These are phyloP conservation scores for Mormyrus lacerda DNA, from an alignment of 2,113 vertebrate genomes.

Conservation along the genomic window DNA sequence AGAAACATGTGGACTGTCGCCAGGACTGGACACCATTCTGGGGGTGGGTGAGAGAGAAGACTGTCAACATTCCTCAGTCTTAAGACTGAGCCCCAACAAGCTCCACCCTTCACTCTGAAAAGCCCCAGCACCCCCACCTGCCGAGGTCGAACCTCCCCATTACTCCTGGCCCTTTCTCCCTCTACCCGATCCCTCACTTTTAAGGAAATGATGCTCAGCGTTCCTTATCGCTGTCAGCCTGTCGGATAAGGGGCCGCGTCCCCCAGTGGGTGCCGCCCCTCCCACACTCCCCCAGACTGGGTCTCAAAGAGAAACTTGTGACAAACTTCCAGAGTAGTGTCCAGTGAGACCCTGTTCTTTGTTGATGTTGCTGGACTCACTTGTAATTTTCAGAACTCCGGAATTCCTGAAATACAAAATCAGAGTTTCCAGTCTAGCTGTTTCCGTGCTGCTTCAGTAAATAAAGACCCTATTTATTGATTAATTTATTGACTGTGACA, in stretches of 20 bases:
- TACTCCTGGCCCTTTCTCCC: background rate
- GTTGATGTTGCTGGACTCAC: background rate
- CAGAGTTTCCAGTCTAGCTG: slow-evolving; percentile 33
- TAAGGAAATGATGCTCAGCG: slow-evolving; percentile 27
- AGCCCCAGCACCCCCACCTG: slow-evolving; percentile 31
- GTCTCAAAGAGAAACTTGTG: background rate
- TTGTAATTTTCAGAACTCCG: background rate
- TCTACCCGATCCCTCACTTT: slow-evolving; percentile 27
- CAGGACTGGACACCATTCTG: slow-evolving; percentile 51
- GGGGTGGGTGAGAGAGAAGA: slow-evolving; percentile 32
- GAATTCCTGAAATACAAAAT: slow-evolving; percentile 27
- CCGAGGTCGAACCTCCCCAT: background rate
- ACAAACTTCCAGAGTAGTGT: background rate
- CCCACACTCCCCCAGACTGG: slow-evolving; percentile 15
- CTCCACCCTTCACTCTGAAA: slow-evolving; percentile 10
- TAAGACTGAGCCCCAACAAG: slow-evolving; percentile 36
- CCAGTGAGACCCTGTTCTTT: background rate
- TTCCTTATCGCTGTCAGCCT: slow-evolving; percentile 19
- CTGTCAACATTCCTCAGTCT: slow-evolving; percentile 44
- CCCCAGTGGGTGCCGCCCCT: background rate
- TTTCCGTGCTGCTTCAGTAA: slow-evolving; percentile 58
- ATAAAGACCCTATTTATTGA: slow-evolving; percentile 67
- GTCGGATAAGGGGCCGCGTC: slow-evolving; percentile 26
- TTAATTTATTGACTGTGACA: slow-evolving; percentile 63
- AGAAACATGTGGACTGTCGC: slow-evolving; percentile 67